Base-by-base conservation (phyloP, 2,797 vertebrate species). In the Natrix natrix region DNA sequence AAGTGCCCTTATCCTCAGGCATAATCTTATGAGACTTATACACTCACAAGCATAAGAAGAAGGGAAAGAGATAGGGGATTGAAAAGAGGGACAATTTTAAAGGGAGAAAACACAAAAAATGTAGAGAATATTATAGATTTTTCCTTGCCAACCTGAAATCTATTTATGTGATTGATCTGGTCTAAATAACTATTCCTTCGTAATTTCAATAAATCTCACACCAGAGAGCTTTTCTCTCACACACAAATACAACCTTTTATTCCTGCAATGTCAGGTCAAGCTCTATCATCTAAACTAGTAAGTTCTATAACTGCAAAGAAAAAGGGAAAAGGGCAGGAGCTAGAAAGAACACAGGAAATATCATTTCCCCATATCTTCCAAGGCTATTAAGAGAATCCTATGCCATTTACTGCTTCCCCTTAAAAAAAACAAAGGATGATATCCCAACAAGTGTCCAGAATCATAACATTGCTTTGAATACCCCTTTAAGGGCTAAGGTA, bases 401-500 rank as follows among this genome's bases (percentile, higher is more conserved):
- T 83, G 57, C 20, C 57, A 88, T 48, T 88, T 83, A 69, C 57
- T 56, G 48, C 56, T 86, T 88, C 4, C 12, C 24, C 87, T 89
- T 91, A 57, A 61, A 78, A 93, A 92, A 92, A 52, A 14, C 17
- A 32, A 8, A 3, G 52, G 60, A 66, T 87, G 52, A 59, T 92
- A 22, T 86, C 24, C 90, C 91, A 63, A 91, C 0, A 24, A 24
- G 60, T 60, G 17, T 60, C 93, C 0, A 0, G 37, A 0, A 2
- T 92, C 74, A 0, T 0, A 91, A 91, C 66, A 94, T 0, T 5
- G 28, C 4, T 63, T 0, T 86, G 12, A 86, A 83, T 0, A 6
- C 93, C 60, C n/a, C 24, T 55, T 37, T 48, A 94, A 94, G 91
- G 93, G 90, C 89, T 94, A 94, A 43, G 20, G 94, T 28, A 57